Base-by-base conservation (phyloP, 2,113 vertebrate species). In the Tetrao urogallus region DNA sequence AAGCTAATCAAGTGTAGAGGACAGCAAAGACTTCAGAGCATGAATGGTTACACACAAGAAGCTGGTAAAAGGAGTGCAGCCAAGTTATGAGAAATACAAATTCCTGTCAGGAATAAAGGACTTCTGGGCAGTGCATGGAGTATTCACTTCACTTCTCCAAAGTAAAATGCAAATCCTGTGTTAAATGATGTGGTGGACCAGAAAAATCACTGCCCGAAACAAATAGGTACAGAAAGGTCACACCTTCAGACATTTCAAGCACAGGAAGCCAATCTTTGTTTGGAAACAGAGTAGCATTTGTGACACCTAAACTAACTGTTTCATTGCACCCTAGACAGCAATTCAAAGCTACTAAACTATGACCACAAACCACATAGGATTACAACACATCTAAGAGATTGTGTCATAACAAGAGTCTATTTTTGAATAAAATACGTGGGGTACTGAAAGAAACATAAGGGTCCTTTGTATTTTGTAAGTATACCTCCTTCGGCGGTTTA, bases 331-430 rank as follows among this genome's bases (percentile, higher is more conserved):
- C 74, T 24, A 42, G 80, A 74, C 60, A 75, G 32, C 65, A 89
- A 94, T 81, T 70, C 81, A 94, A 94, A 88, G 15, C 30, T 88
- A 72, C 81, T 84, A 69, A 96, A 95, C 50, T 50, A 67, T 30
- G 76, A 82, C 65, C 91, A 95, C 54, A 93, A 82, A 71, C 69
- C 77, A 42, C 84, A 88, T 24, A 38, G 3, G 32, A 72, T 83
- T 95, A 88, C 66, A 81, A 79, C 64, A 77, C 34, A 95, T 88
- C n/a, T 15, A 83, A 72, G 28, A 94, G 67, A 34, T 60, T 86
- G 45, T 72, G n/a, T 69, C 76, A 40, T 42, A 89, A 72, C 36
- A 30, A 30, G 27, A 57, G 42, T 47, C 61, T 38, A 4, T 40
- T 87, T 38, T 77, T 70, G 6, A 87, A 42, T 61, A 34, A 91